Conservation (phyloP, 2,113 vertebrate species). For the Ochotona princeps region DNA sequence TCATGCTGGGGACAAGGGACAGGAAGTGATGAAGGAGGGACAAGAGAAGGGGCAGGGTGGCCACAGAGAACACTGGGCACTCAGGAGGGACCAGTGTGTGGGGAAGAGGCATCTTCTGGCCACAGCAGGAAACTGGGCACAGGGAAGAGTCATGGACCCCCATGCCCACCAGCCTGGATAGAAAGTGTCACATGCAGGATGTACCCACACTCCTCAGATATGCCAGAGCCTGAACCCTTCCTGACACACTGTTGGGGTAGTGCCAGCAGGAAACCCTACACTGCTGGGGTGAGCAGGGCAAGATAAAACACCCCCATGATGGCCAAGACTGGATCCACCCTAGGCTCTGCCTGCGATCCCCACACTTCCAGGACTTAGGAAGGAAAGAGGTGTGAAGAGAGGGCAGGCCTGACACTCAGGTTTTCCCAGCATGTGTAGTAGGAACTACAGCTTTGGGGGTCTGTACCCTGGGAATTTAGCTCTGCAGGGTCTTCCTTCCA, state of each 20-base stretch:
- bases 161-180: background rate
- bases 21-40: background rate
- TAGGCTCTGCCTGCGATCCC: background rate
- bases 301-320: background rate
- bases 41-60: no score
- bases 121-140: background rate
- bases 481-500: background rate
- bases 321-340: no score
- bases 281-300: conserved; percentile 29
- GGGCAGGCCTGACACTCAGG: conserved; percentile 75
- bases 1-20: background rate
- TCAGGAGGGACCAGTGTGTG: background rate
- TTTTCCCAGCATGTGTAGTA: conserved; percentile 67
- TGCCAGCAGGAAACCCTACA: background rate
- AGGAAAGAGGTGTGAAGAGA: conserved; percentile 63
- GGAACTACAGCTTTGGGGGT: conserved; percentile 56
- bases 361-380: conserved; percentile 47
- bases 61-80: background rate
- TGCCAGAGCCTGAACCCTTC: background rate
- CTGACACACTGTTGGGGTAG: background rate
- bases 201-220: no score
- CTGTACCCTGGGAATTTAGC: no score
- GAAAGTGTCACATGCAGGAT: background rate
- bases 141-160: background rate
- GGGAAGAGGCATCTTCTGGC: background rate